These are phyloP conservation scores for Drosophila subobscura DNA, from an alignment of 1,140 invertebrate genomes.

Conservation along the genomic window DNA sequence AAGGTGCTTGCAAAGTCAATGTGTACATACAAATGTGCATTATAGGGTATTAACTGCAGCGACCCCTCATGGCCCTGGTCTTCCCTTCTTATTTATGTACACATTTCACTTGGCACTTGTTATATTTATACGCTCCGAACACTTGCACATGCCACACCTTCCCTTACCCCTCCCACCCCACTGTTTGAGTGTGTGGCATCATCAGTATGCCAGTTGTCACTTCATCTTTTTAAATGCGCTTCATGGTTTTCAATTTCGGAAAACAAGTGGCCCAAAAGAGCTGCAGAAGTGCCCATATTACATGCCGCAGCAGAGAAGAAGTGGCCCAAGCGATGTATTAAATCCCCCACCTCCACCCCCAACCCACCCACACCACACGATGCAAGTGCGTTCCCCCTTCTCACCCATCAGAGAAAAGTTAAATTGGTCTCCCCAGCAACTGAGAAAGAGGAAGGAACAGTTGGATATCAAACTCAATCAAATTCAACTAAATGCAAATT, in stretches of 20 bases:
- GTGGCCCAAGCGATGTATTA: no score
- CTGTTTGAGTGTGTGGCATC: conserved; percentile 33
- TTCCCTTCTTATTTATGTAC: conserved; percentile 69
- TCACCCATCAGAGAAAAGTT: conserved; percentile 19
- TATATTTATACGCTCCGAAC: conserved; percentile 71
- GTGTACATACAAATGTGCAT: conserved; percentile 1
- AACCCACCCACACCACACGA: no score
- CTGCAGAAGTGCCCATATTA: conserved; percentile 52
- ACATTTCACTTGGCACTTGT: conserved; percentile 79
- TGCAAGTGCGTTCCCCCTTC: no score
- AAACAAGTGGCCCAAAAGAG: conserved; percentile 63
- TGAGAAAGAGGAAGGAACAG: conserved; percentile 10
- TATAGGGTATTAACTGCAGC: conserved; percentile 15
- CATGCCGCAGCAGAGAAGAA: conserved; percentile 2
- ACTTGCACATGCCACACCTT: conserved; percentile 16
- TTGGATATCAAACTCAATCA: conserved; percentile 41
- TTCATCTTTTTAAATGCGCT: conserved; percentile 72
- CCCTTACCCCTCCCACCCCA: neutral
- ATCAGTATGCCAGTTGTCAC: conserved; percentile 69
- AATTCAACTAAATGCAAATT: conserved; percentile 51
- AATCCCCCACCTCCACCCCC: no score
- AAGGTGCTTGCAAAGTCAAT: neutral
- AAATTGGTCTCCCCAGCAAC: conserved; percentile 30
- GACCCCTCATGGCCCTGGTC: conserved; percentile 8
- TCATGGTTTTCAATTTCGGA: conserved; percentile 62